phyloP scores from a whole-genome alignment of 2,888 invertebrate genomes.

The Andrena praecox region DNA sequence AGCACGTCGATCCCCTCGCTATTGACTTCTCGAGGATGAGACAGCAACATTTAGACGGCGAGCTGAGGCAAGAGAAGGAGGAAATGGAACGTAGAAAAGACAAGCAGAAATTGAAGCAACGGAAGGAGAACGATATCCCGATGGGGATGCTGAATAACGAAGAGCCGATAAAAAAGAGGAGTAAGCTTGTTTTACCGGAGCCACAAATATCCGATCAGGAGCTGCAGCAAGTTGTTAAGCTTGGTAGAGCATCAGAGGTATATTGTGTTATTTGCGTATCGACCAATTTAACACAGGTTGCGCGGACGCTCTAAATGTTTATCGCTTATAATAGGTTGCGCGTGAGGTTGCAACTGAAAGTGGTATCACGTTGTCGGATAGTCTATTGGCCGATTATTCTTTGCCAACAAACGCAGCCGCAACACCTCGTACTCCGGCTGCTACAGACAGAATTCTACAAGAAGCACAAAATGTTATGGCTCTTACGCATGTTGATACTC shows the following conservation, averaged over 20 bases:
- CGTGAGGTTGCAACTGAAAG: constrained; percentile 94
- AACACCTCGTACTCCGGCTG: constrained; percentile 95
- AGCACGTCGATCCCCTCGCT: constrained; percentile 94
- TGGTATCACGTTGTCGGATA: constrained; percentile 92
- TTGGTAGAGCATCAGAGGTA: constrained; percentile 94
- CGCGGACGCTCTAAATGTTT: background rate
- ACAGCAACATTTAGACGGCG: constrained; percentile 97
- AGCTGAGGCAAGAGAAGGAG: constrained; percentile 95
- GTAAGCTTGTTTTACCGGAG: constrained; percentile 97
- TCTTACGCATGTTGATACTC: constrained; percentile 98
- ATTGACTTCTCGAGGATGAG: constrained; percentile 95
- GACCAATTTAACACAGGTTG: background rate
- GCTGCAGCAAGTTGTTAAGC: constrained; percentile 95
- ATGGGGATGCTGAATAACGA: constrained; percentile 94
- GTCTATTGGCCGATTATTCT: constrained; percentile 96
- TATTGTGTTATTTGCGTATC: background rate
- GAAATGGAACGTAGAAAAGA: constrained; percentile 98
- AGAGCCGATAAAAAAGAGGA: constrained; percentile 96
- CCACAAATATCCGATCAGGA: constrained; percentile 98
- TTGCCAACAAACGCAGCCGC: constrained; percentile 89
- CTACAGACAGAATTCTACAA: constrained; percentile 93
- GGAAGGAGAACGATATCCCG: constrained; percentile 98
- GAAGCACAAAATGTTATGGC: constrained; percentile 99
- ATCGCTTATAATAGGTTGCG: constrained; percentile 87
- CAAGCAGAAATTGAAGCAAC: constrained; percentile 96